Evolutionary conservation across 2,797 vertebrate genomes (phyloP), one percentile per base, ranked within the genome.

Genomic region (Poecilia velifera): DNA sequence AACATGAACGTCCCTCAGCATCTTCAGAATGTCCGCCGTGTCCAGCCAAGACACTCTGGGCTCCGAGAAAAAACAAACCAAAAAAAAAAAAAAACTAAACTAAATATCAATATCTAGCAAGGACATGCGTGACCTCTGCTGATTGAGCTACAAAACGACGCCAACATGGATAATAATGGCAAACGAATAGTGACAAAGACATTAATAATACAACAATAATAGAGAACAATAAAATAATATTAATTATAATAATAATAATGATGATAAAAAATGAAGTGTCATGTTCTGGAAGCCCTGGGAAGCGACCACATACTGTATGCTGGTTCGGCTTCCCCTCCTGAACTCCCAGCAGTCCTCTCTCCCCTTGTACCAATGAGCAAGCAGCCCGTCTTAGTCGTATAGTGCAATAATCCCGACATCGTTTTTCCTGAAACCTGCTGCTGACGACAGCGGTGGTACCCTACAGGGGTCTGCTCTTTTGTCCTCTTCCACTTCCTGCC

Each of bases 201-300:
- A 93, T 93, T 93, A 93, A 94, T 93, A 93, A 94, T 93, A 93
- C 84, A 88, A 93, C 84, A 88, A 94, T 88, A 91, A 92, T 87
- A 86, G 88, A 88, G 76, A 74, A 92, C 51, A 34, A 87, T 66
- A 66, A 66, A 66, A 66, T 66, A 66, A 66, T 66, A 66, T 20
- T 66, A 86, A 85, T 78, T 66, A 82, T 75, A 81, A 80, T 62
- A 31, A 87, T 43, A 82, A 83, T 57, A 78, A 89, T 74, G 81
- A 84, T 70, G 82, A 84, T 71, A 57, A 78, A 89, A 91, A 91
- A 86, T 89, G 75, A 93, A 90, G 90, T 91, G 90, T 93, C 89
- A 88, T 92, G 89, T 93, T 92, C 90, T 92, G 89, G 91, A 92
- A 94, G 94, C 92, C 92, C 93, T 91, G 87, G 82, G 82, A 91